phyloP scores from a whole-genome alignment of 1,140 invertebrate genomes.

The Parasteatoda tepidariorum region DNA sequence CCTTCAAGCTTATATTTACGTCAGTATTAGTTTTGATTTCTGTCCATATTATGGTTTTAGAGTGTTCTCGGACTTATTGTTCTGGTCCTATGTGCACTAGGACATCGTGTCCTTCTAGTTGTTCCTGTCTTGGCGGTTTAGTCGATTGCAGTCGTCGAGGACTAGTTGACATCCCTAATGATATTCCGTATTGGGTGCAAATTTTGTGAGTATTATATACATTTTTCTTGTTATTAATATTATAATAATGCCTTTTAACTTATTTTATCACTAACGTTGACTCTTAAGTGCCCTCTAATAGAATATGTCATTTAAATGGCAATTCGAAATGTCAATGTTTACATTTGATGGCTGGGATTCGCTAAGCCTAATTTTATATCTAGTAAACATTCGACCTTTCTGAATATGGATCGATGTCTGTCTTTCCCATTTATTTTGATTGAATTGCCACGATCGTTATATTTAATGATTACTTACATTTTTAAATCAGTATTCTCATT shows the following conservation, averaged over 20 bases:
- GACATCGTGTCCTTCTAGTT: conserved; percentile 65
- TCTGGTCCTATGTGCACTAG: background rate
- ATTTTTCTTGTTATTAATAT: background rate
- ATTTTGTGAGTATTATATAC: conserved; percentile 66
- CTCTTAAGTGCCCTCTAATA: too few relatives aligned
- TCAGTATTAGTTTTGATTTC: conserved; percentile 47
- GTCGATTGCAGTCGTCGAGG: conserved; percentile 67
- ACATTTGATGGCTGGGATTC: conserved; percentile 11
- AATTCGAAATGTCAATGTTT: conserved; percentile 12
- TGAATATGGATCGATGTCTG: too few relatives aligned
- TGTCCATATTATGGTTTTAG: conserved; percentile 43
- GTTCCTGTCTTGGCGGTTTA: conserved; percentile 66
- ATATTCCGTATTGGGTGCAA: conserved; percentile 67
- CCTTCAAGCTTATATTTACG: conserved; percentile 47
- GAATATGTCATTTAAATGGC: background rate
- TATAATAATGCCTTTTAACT: too few relatives aligned
- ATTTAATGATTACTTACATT: too few relatives aligned
- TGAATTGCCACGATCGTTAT: too few relatives aligned
- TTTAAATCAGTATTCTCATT: too few relatives aligned
- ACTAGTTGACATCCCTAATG: conserved; percentile 65
- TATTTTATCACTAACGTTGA: too few relatives aligned
- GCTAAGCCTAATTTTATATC: too few relatives aligned
- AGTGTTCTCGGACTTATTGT: conserved; percentile 10
- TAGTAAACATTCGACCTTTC: too few relatives aligned
- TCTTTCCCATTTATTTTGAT: too few relatives aligned